phyloP scores from a whole-genome alignment of 2,888 invertebrate genomes.

The Ptilodon capucinus region DNA sequence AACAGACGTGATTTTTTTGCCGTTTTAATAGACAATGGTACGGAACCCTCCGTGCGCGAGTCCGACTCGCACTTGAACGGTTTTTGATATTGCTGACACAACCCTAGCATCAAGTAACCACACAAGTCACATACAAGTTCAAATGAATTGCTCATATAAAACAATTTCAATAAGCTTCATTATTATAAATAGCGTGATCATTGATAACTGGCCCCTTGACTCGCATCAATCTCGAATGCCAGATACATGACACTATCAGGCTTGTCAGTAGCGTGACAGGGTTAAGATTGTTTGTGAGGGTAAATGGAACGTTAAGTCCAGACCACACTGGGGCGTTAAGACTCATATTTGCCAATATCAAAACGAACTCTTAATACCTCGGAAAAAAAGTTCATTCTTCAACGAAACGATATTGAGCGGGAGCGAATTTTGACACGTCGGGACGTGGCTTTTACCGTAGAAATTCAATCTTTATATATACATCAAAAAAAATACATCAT shows the following conservation, averaged over 20 bases:
- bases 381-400: too few relatives aligned
- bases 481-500: too few relatives aligned
- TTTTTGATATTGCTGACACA: too few relatives aligned
- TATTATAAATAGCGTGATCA: not conserved
- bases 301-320: not conserved
- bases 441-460: too few relatives aligned
- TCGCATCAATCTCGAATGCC: not conserved
- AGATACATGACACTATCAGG: not conserved
- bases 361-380: too few relatives aligned
- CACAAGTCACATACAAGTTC: not conserved
- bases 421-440: too few relatives aligned
- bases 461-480: too few relatives aligned
- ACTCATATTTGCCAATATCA: not conserved
- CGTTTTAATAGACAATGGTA: too few relatives aligned
- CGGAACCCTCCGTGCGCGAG: too few relatives aligned
- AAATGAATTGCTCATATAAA: not conserved
- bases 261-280: not conserved
- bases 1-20: too few relatives aligned
- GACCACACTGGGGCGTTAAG: not conserved
- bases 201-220: not conserved
- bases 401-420: too few relatives aligned
- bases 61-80: too few relatives aligned
- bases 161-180: not conserved
- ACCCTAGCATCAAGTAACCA: not conserved
- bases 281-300: constrained; percentile 18